Evolutionary conservation across 2,113 vertebrate species (phyloP).

Genomic region (Lampris megalopsis): DNA sequence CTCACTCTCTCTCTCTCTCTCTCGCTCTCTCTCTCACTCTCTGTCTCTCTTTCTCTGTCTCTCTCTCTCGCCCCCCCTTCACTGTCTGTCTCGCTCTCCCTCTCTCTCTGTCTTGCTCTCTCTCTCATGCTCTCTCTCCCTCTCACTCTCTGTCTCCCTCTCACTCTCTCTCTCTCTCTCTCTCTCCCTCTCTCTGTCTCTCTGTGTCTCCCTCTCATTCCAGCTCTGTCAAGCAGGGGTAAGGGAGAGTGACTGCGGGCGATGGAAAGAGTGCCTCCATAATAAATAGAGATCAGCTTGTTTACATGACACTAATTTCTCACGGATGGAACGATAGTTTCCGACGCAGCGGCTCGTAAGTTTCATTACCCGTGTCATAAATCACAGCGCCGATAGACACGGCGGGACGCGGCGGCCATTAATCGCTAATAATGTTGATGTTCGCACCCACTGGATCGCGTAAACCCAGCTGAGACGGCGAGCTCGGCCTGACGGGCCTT

Average conservation of each 20-base stretch:
- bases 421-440: neutral
- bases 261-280: neutral
- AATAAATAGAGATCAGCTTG: slow-evolving; percentile 4
- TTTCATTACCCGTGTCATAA: neutral
- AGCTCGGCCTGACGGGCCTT: no score
- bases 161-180: neutral
- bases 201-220: neutral
- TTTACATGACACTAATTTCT: neutral
- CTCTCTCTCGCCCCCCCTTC: no score
- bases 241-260: neutral
- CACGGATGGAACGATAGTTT: no score
- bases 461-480: no score
- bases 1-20: no score
- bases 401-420: neutral
- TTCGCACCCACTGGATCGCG: neutral
- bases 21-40: no score
- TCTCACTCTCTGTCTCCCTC: neutral
- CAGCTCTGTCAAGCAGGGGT: slow-evolving; percentile 1
- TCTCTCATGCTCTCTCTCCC: neutral
- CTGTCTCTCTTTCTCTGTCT: no score
- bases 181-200: neutral
- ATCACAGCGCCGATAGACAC: no score
- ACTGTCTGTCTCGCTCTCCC: neutral
- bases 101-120: no score
- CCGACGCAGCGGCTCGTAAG: neutral